Evolutionary conservation across 2,797 vertebrate genomes (phyloP).

Genomic region (Fratercula arctica): DNA sequence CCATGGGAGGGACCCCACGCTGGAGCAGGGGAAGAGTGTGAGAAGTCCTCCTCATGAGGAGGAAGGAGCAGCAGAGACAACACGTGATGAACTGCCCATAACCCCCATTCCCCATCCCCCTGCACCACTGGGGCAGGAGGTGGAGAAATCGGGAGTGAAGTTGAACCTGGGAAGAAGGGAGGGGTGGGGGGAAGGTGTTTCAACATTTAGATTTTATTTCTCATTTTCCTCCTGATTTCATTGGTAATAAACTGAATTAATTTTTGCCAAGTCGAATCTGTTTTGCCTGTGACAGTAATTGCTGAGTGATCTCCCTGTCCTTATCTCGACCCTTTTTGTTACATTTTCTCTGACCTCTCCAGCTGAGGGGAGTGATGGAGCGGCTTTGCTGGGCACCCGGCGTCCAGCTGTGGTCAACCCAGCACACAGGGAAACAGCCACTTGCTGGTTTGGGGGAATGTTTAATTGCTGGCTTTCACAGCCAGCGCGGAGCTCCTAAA

Average conservation of each 20-base stretch:
- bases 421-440: accelerated
- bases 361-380: not conserved
- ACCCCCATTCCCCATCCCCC: not conserved
- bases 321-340: not conserved
- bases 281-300: not conserved
- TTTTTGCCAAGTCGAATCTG: not conserved
- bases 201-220: not conserved
- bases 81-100: not conserved
- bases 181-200: not conserved
- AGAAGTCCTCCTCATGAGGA: not conserved
- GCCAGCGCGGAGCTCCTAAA: not conserved
- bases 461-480: slow-evolving; percentile 17
- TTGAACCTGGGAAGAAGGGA: not conserved
- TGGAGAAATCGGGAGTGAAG: not conserved
- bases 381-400: not conserved
- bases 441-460: not conserved
- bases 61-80: not conserved
- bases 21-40: not conserved
- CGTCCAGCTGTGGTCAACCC: not conserved
- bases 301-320: not conserved
- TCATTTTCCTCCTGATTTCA: not conserved
- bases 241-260: not conserved
- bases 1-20: not conserved
- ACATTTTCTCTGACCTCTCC: not conserved
- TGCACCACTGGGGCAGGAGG: not conserved